Conservation (phyloP, 2,888 invertebrate species). For the Drosophila tripunctata region DNA sequence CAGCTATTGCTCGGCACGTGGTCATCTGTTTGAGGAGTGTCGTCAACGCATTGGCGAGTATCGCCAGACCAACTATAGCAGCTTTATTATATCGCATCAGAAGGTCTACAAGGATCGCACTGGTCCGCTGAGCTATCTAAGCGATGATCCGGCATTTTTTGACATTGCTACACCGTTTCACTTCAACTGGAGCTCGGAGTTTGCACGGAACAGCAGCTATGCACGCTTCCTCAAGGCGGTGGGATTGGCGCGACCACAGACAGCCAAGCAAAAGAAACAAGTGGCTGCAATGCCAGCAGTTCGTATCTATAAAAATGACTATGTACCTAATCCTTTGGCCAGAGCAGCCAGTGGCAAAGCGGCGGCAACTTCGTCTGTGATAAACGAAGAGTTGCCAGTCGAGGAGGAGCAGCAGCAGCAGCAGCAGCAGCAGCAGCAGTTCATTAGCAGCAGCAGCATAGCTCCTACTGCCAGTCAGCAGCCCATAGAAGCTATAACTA, state of each 20-base stretch:
- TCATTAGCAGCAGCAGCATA: too few species aligned
- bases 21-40: slow-evolving; percentile 85
- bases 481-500: background rate
- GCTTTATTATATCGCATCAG: slow-evolving; percentile 80
- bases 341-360: slow-evolving; percentile 31
- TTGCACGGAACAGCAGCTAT: slow-evolving; percentile 68
- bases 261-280: slow-evolving; percentile 4
- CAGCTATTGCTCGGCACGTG: slow-evolving; percentile 86
- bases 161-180: slow-evolving; percentile 58
- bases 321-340: slow-evolving; percentile 61
- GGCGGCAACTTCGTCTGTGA: background rate
- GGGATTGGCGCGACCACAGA: slow-evolving; percentile 65
- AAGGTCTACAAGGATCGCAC: slow-evolving; percentile 79
- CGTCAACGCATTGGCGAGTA: slow-evolving; percentile 79
- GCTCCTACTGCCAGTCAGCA: too few species aligned
- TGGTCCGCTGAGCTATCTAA: slow-evolving; percentile 20
- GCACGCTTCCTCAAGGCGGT: slow-evolving; percentile 79
- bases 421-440: slow-evolving; percentile 1
- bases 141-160: slow-evolving; percentile 62
- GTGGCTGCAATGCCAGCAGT: background rate
- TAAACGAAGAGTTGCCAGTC: background rate
- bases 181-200: slow-evolving; percentile 69
- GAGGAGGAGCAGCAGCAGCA: background rate
- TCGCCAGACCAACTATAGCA: slow-evolving; percentile 54
- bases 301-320: slow-evolving; percentile 34